A percentile compares a stretch with the other conserved stretches of the same genome.
Evolutionary conservation across 2,113 vertebrate species (phyloP).

Genomic region (Tonatia bakeri): DNA sequence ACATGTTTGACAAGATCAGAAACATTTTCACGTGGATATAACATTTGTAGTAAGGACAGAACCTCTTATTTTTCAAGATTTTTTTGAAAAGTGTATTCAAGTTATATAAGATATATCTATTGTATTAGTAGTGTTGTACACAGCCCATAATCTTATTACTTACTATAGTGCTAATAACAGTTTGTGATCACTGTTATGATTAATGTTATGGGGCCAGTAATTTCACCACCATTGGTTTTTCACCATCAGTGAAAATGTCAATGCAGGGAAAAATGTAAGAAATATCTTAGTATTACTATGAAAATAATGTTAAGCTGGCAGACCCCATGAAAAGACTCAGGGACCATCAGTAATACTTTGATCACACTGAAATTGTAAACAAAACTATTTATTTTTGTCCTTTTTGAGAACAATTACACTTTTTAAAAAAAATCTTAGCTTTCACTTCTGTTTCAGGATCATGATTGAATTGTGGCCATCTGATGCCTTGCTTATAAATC

Average conservation of each 20-base stretch:
- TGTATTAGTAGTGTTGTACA: neutral
- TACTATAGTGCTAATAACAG: neutral
- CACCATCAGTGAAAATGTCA: neutral
- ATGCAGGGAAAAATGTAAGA: neutral
- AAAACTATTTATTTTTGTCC: neutral
- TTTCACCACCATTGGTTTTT: slow-evolving; percentile 21
- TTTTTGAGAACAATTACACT: neutral
- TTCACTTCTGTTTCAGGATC: neutral
- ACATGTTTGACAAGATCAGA: neutral
- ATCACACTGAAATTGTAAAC: neutral
- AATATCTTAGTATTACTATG: neutral
- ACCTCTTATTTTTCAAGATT: neutral
- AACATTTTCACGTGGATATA: neutral
- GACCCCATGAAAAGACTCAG: neutral
- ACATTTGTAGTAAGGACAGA: neutral
- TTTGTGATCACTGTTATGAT: neutral
- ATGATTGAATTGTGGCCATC: neutral
- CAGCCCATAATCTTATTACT: neutral
- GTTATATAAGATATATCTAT: neutral
- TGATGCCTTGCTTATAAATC: neutral
- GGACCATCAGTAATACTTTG: neutral
- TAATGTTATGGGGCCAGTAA: neutral
- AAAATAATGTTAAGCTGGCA: neutral
- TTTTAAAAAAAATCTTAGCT: neutral
- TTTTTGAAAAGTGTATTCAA: neutral